Base-by-base conservation (phyloP, 2,113 vertebrate genomes). In the Melanotaenia duboulayi region DNA sequence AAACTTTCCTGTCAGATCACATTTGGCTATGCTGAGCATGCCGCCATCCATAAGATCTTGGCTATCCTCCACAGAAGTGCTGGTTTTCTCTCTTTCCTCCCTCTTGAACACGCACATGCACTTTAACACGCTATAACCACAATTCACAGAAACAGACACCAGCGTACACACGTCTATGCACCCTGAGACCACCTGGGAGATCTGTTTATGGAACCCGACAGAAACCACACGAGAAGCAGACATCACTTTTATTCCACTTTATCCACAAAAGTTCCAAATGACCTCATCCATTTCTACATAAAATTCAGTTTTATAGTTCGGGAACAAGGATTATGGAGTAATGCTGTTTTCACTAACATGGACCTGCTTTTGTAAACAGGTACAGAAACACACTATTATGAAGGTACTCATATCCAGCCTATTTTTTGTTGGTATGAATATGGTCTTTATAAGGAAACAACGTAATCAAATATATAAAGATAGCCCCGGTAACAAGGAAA, bases 151-250 rank as follows among this genome's bases (percentile, higher is more conserved):
- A 69, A 71, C 59, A 65, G 55, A 76, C 59, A 70, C 52, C 63
- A 49, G 48, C 40, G 57, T 13, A 65, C 35, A 32, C 37, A 55
- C 32, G 65, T 52, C n/a, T 8, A 11, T n/a, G n/a, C 58, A 25
- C 61, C 46, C 22, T 39, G 44, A 69, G 94, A 95, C 95, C 96
- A 95, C 96, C 95, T 92, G 94, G 92, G 90, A 94, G 89, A 86
- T 91, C 32, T 94, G 94, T 97, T 96, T 96, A 95, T 87, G 85
- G 75, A 91, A 94, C 86, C 74, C 60, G 25, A 51, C 57, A 46
- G 78, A 78, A 76, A 62, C 76, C 59, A 56, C 82, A 86, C 22
- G 63, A 87, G 77, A 87, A 88, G 71, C 86, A 85, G 82, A 82
- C 79, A 20, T 57, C 11, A 39, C 52, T 74, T 74, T 79, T 79